Evolutionary conservation across 2,797 vertebrate species (phyloP).

Genomic region (Argya squamiceps): DNA sequence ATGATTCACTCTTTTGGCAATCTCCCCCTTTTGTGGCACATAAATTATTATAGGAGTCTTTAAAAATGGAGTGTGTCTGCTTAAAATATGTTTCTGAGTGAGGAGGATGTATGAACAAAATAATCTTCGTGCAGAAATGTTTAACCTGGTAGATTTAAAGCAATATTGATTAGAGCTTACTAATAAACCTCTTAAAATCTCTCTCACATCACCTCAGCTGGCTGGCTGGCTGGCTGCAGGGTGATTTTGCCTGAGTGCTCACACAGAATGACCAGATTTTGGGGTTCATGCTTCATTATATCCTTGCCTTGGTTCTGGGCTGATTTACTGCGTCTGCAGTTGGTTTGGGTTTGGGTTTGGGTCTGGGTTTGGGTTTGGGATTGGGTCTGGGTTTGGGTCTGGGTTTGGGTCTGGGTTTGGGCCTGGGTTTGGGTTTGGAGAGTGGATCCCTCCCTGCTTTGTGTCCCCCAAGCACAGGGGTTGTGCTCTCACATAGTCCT

Average conservation of each 20-base stretch:
- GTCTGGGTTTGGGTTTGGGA: background rate
- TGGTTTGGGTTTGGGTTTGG: background rate
- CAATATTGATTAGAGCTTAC: background rate
- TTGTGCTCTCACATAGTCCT: rapidly evolving
- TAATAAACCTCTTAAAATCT: background rate
- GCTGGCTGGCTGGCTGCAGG: background rate
- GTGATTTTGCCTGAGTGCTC: background rate
- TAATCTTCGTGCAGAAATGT: background rate
- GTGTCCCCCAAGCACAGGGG: background rate
- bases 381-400: background rate
- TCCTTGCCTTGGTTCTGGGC: background rate
- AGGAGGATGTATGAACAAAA: background rate
- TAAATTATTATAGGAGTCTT: background rate
- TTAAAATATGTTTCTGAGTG: background rate
- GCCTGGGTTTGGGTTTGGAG: background rate
- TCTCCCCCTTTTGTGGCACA: background rate
- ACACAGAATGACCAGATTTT: background rate
- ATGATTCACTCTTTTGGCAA: background rate
- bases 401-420: background rate
- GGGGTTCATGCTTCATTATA: background rate
- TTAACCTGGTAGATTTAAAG: background rate
- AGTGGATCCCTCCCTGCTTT: too few relatives aligned
- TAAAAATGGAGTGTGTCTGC: background rate
- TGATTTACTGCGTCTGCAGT: background rate
- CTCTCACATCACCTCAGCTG: background rate